phyloP scores from a whole-genome alignment of 2,888 invertebrate species.

The Athripsodes cinereus region DNA sequence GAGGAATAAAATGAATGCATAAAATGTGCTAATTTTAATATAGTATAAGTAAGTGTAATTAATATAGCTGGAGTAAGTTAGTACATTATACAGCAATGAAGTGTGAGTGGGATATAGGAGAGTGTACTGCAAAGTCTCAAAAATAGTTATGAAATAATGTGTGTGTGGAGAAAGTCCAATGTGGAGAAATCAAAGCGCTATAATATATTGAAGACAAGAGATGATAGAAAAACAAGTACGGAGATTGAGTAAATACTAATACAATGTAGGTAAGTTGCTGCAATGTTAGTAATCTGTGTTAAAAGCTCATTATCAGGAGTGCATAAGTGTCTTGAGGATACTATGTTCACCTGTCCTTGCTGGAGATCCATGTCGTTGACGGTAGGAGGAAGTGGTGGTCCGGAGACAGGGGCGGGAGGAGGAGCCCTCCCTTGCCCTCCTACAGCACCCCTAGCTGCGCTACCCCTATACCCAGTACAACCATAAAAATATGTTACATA shows the following conservation, averaged over 20 bases:
- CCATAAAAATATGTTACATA: constrained; percentile 1
- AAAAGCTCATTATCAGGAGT: constrained; percentile 7
- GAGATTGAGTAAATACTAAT: not conserved
- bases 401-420: constrained; percentile 8
- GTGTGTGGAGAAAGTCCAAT: not conserved
- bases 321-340: constrained; percentile 9
- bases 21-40: too few species aligned
- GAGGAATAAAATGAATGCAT: too few species aligned
- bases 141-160: too few species aligned
- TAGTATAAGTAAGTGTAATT: too few species aligned
- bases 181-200: not conserved
- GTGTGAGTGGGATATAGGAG: too few species aligned
- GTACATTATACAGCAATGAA: too few species aligned
- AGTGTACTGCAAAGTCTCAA: too few species aligned
- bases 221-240: not conserved
- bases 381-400: constrained; percentile 3
- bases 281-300: not conserved
- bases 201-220: not conserved
- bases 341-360: constrained; percentile 24
- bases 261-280: not conserved
- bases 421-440: constrained; percentile 19
- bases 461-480: constrained; percentile 13
- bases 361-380: constrained; percentile 20
- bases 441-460: constrained; percentile 19
- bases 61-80: too few species aligned